A percentile compares a stretch with the other conserved stretches of the same genome.
Evolutionary conservation across 2,888 invertebrate genomes (phyloP).

Genomic region (Selenia dentaria): DNA sequence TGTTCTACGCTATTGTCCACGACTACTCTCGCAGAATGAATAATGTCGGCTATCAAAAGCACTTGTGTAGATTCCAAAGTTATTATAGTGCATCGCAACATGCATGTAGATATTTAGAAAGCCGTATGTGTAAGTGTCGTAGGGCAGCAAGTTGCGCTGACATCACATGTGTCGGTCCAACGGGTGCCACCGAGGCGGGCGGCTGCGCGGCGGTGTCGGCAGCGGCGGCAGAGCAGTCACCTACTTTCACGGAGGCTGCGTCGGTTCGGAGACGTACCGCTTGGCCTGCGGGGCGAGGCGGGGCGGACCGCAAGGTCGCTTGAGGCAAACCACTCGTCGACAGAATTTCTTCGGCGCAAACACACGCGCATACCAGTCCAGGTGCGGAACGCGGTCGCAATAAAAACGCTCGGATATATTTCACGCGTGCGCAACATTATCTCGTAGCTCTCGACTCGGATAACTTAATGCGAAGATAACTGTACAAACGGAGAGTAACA

Average conservation of each 20-base stretch:
- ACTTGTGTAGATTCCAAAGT: slow-evolving; percentile 24
- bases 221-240: slow-evolving; percentile 54
- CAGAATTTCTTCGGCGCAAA: slow-evolving; percentile 77
- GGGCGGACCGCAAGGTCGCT: slow-evolving; percentile 74
- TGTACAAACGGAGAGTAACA: slow-evolving; percentile 76
- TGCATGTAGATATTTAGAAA: slow-evolving; percentile 63
- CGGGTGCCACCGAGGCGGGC: slow-evolving; percentile 50
- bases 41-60: no score
- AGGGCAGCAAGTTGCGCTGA: slow-evolving; percentile 53
- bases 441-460: slow-evolving; percentile 77
- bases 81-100: slow-evolving; percentile 25
- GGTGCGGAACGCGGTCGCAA: slow-evolving; percentile 76
- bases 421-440: slow-evolving; percentile 84
- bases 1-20: no score
- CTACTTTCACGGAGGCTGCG: slow-evolving; percentile 75
- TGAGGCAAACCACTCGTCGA: slow-evolving; percentile 82
- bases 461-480: slow-evolving; percentile 82
- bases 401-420: slow-evolving; percentile 81
- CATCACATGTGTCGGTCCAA: slow-evolving; percentile 40
- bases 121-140: slow-evolving; percentile 58
- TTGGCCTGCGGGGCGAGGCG: slow-evolving; percentile 35
- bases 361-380: slow-evolving; percentile 71
- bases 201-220: slow-evolving; percentile 29
- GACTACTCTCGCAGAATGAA: no score
- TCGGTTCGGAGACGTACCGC: slow-evolving; percentile 49